Evolutionary conservation across 2,888 invertebrate genomes (phyloP).

Genomic region (Opisthograptis luteolata): DNA sequence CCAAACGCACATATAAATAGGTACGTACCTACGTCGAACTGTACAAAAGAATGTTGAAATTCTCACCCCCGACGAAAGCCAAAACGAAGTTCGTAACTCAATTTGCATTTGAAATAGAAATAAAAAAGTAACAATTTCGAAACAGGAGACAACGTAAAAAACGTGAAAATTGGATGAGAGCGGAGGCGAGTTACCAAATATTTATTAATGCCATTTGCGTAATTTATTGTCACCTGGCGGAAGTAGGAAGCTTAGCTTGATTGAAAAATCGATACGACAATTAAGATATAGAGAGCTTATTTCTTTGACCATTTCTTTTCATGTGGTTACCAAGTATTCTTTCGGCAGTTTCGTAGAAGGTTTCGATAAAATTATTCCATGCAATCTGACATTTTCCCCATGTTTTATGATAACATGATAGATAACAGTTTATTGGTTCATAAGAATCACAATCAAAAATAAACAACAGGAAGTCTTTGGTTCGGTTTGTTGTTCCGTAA

Average conservation of each 20-base stretch:
- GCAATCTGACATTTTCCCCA: too few relatives aligned
- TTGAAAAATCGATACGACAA: slow-evolving; percentile 25
- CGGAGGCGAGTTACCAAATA: slow-evolving; percentile 39
- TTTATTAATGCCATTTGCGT: slow-evolving; percentile 46
- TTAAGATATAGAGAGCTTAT: not conserved
- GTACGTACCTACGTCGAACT: too few relatives aligned
- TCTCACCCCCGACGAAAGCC: slow-evolving; percentile 52
- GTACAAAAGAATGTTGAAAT: slow-evolving; percentile 51
- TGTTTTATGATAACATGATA: too few relatives aligned
- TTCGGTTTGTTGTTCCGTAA: too few relatives aligned
- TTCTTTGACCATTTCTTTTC: not conserved
- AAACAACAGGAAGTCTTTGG: too few relatives aligned
- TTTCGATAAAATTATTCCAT: too few relatives aligned
- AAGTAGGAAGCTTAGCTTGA: slow-evolving; percentile 15
- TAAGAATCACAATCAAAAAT: too few relatives aligned
- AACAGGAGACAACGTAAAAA: slow-evolving; percentile 37
- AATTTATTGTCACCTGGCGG: slow-evolving; percentile 38
- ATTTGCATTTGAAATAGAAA: slow-evolving; percentile 66
- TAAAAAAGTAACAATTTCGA: slow-evolving; percentile 58
- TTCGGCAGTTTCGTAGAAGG: too few relatives aligned
- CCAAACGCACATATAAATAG: slow-evolving; percentile 6
- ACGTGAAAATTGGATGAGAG: slow-evolving; percentile 46
- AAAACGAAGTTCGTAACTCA: slow-evolving; percentile 67
- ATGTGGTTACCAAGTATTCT: too few relatives aligned
- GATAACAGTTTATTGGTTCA: too few relatives aligned